Base-by-base conservation (phyloP, 2,888 invertebrate genomes). In the Lepetodrilus schrolli region DNA sequence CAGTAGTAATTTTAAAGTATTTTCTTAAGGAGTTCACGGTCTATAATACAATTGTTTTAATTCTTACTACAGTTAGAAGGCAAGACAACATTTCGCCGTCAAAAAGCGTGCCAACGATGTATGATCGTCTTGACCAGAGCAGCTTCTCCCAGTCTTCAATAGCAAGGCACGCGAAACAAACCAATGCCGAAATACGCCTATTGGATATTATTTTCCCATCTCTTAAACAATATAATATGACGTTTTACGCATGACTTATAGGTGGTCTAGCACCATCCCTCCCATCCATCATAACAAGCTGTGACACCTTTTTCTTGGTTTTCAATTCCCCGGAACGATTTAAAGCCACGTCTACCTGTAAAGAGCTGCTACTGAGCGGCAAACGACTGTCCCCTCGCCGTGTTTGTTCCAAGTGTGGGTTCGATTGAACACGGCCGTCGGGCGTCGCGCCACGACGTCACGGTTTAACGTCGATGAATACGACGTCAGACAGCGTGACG, bases 401-500 rank as follows among this genome's bases (percentile, higher is more conserved):
- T n/a, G 13, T 17, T 58, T 58, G 58, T 58, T 23, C 30, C 8
- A 26, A 30, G 17, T 34, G 30, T 34, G 7, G 23, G 30, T 58
- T 58, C 30, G 17, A 58, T 58, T 58, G 30, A 58, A 17, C 30
- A 34, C 30, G 30, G 23, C 30, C 58, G 58, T 58, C 58, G 58
- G 34, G 30, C 58, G 58, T 26, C 58, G 58, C 58, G 58, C 58
- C 58, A 30, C 13, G 30, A 58, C 58, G 58, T 58, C 58, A 58
- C 58, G 58, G 30, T 26, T 26, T 34, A 58, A 30, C 58, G 58
- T 58, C 26, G 30, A 30, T 58, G 58, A 58, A 58, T 58, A 58
- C 58, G 58, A 58, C 58, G 58, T 58, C 58, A 58, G 58, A 58
- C 58, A 17, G 58, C 58, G 58, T 58, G 58, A 58, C 58, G 58